These are phyloP conservation scores for Tachina lurida DNA, from an alignment of 2,888 invertebrate genomes.

Conservation along the genomic window DNA sequence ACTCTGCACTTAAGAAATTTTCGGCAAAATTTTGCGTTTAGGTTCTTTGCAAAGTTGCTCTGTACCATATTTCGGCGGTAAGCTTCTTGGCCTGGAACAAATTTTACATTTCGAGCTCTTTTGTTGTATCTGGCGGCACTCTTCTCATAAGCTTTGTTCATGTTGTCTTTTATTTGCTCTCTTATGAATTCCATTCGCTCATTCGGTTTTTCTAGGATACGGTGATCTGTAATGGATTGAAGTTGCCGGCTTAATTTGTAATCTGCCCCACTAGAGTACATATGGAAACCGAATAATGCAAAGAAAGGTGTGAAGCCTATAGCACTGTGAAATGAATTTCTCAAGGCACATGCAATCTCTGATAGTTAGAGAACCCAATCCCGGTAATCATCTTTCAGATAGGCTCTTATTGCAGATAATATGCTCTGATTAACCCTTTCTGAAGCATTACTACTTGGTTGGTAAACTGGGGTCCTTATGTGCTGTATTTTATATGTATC, in stretches of 20 bases:
- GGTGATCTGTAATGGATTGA: background rate
- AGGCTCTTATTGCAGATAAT: background rate
- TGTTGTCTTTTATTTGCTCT: too few relatives aligned
- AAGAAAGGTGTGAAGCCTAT: too few relatives aligned
- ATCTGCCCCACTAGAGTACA: background rate
- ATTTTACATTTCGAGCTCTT: background rate
- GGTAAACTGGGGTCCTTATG: background rate
- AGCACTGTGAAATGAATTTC: too few relatives aligned
- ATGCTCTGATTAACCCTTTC: conserved; percentile 2
- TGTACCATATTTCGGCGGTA: background rate
- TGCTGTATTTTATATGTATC: too few relatives aligned
- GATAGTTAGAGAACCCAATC: too few relatives aligned
- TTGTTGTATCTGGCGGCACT: too few relatives aligned
- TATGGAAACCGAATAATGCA: background rate
- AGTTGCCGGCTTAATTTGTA: background rate
- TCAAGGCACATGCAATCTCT: too few relatives aligned
- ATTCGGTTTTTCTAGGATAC: background rate
- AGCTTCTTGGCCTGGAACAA: background rate
- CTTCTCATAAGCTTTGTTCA: too few relatives aligned
- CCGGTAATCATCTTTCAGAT: background rate
- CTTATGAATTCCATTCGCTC: background rate
- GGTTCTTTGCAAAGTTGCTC: too few relatives aligned
- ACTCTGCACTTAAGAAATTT: background rate
- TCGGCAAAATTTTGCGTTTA: background rate
- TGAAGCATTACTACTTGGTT: background rate